Percentiles rank a stretch among this genome's conserved stretches.
These are phyloP conservation scores for Chloropsis cyanopogon DNA, from an alignment of 2,113 vertebrate genomes.

Conservation along the genomic window DNA sequence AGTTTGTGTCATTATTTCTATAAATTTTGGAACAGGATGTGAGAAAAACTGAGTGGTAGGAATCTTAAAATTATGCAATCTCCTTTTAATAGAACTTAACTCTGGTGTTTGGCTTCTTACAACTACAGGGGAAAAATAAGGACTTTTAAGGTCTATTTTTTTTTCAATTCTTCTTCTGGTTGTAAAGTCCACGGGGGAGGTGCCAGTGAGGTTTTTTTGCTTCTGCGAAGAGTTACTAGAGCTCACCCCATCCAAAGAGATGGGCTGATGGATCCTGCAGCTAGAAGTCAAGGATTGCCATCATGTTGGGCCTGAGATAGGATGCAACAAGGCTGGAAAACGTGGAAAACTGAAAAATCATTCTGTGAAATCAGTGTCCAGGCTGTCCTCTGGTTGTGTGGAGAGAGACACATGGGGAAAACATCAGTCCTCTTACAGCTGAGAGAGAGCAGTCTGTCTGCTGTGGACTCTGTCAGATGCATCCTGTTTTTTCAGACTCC, in stretches of 20 bases:
- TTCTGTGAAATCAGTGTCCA: background rate
- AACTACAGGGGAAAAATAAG: background rate
- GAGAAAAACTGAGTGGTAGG: background rate
- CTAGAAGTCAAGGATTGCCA: no score
- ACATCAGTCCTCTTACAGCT: background rate
- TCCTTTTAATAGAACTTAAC: background rate
- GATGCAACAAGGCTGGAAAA: background rate
- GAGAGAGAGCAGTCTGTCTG: background rate
- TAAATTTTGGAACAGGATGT: background rate
- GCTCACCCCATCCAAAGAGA: background rate
- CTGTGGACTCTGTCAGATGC: background rate
- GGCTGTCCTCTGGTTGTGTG: accelerated
- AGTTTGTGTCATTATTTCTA: background rate
- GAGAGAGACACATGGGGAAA: background rate
- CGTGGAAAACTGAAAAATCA: background rate
- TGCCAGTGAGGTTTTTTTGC: background rate
- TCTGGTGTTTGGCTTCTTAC: background rate
- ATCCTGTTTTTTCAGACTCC: background rate
- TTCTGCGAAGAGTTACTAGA: background rate
- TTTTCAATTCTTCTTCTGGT: background rate
- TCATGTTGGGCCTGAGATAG: no score
- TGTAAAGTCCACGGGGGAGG: background rate
- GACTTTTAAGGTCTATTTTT: background rate
- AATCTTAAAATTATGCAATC: background rate
- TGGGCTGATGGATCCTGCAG: background rate